phyloP scores from a whole-genome alignment of 2,113 vertebrate genomes.

The Picathartes gymnocephalus region DNA sequence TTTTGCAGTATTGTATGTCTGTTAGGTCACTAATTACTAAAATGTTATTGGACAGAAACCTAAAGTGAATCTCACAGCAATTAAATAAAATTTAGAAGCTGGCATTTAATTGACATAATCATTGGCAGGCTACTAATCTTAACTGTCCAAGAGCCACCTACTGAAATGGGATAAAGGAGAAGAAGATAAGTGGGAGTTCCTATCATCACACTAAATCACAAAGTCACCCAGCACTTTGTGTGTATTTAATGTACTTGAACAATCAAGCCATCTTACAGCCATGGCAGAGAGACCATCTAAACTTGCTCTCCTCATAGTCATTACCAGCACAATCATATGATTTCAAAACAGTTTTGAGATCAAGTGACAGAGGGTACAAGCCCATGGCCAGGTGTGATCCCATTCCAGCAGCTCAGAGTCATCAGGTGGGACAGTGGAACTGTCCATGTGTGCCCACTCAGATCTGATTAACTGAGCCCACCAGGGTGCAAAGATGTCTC shows the following conservation, averaged over 20 bases:
- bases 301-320: neutral
- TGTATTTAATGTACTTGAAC: neutral
- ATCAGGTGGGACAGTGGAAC: neutral
- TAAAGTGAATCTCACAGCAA: neutral
- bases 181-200: neutral
- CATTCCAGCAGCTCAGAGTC: neutral
- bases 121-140: neutral
- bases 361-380: neutral
- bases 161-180: neutral
- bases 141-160: neutral
- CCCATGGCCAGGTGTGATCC: neutral
- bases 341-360: neutral
- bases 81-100: neutral
- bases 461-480: neutral
- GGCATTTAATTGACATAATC: neutral
- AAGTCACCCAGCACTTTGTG: neutral
- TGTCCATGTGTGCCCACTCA: neutral
- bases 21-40: neutral
- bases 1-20: neutral
- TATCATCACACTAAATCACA: neutral
- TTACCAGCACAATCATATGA: neutral
- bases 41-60: neutral
- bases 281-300: neutral
- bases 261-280: neutral
- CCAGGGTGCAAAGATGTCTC: accelerated